Evolutionary conservation across 92 coral and sea anemone species (phyloP).

Genomic region (Porites cylindrica): DNA sequence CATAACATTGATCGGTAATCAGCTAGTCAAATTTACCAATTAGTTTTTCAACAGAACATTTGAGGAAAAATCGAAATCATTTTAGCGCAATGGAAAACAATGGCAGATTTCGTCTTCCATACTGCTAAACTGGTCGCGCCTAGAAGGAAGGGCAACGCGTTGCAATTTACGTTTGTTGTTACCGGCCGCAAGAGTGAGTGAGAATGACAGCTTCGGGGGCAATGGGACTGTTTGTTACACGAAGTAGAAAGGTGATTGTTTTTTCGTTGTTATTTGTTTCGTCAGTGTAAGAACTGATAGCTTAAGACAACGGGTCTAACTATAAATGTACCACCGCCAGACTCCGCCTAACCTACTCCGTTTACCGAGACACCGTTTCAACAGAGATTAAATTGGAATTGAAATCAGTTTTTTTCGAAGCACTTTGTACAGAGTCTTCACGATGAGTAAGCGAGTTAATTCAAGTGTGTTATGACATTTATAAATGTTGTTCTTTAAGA

Average conservation of each 20-base stretch:
- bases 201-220: background rate
- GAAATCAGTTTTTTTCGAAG: background rate
- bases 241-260: slow-evolving; percentile 24
- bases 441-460: background rate
- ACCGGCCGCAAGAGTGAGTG: background rate
- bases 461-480: background rate
- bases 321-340: background rate
- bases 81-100: background rate
- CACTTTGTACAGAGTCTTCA: background rate
- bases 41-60: background rate
- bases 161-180: background rate
- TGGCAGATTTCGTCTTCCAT: background rate
- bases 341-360: background rate
- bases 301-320: background rate
- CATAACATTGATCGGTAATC: slow-evolving; percentile 10
- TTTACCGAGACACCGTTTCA: background rate
- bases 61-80: background rate
- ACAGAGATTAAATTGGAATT: background rate
- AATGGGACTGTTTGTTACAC: slow-evolving; percentile 6
- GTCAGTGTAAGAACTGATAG: background rate
- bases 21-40: background rate
- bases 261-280: background rate
- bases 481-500: background rate
- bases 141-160: background rate
- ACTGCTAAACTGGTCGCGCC: background rate